phyloP scores from a whole-genome alignment of 2,888 invertebrate genomes.

The Myopa testacea region DNA sequence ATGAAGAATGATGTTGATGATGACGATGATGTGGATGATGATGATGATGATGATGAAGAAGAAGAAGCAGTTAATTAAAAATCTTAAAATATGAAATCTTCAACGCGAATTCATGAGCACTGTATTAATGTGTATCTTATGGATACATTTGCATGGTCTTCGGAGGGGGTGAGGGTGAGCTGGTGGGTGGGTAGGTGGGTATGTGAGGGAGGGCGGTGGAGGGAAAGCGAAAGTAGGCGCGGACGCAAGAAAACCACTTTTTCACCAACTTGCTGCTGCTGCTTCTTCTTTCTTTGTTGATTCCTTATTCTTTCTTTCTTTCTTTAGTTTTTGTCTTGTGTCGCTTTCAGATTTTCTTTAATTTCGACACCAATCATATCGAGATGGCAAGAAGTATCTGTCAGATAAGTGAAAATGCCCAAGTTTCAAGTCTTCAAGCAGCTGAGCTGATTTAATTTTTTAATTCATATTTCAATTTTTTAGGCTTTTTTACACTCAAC shows the following conservation, averaged over 20 bases:
- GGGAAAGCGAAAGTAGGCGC: constrained; percentile 21
- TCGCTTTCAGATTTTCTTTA: no score
- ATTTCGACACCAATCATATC: no score
- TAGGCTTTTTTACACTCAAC: constrained; percentile 19
- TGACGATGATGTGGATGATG: neutral
- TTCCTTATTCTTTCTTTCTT: neutral
- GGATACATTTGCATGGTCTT: constrained; percentile 21
- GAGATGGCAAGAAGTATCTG: no score
- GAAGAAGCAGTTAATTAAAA: neutral
- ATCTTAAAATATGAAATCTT: neutral
- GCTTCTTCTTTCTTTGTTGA: constrained; percentile 4
- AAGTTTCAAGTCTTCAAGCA: no score
- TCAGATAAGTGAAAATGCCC: no score
- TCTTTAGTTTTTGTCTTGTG: neutral
- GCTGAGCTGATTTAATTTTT: no score
- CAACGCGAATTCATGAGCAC: neutral
- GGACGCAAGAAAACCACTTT: constrained; percentile 31
- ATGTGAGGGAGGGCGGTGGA: neutral
- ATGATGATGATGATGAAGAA: neutral
- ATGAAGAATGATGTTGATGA: neutral
- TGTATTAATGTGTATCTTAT: constrained; percentile 23
- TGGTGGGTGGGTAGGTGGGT: neutral
- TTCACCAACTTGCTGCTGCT: constrained; percentile 22
- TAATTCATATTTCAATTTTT: constrained; percentile 33
- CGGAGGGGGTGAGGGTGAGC: neutral